Base-by-base conservation (phyloP, 2,888 invertebrate species). In the Parnassius mnemosyne region DNA sequence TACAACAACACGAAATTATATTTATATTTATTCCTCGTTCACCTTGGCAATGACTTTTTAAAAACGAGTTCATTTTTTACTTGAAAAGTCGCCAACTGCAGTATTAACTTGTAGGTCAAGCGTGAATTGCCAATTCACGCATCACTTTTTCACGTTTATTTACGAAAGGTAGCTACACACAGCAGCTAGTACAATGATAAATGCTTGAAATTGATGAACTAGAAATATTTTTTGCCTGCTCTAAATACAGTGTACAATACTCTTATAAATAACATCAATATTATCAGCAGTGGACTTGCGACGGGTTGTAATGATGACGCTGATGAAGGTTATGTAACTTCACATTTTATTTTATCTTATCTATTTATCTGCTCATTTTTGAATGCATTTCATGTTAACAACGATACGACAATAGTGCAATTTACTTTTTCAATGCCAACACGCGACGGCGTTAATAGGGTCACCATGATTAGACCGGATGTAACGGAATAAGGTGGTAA, bases 31-130 rank as follows among this genome's bases (percentile, higher is more conserved):
- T 20, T 20, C 20, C 5, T 46, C 2, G 52, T 34, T 34, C 52
- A 52, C 52, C 52, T 52, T 52, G 52, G 7, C 52, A 52, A 34
- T 52, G 52, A 52, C 52, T 20, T 34, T 52, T 9, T 20, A 20
- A 20, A 34, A 50, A 50, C 50, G 13, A 13, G 16, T 50, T 50
- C 9, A 47, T n/a, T 47, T 47, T 47, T 47, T n/a, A n/a, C 12
- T 11, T n/a, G 13, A 47, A 47, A 47, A 12, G 13, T 47, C 34
- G 34, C 5, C 34, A 34, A 3, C 7, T 34, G 5, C 44, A 44
- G 44, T 12, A 12, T 12, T 12, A 10, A 44, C 12, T 44, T 44
- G 10, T 44, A 44, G 44, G 44, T 44, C 44, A 44, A 44, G 12
- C 12, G 11, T 44, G 10, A 12, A 44, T 12, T 44, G 9, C 44